Evolutionary conservation across 2,113 vertebrate genomes (phyloP).

Genomic region (Hydropotes inermis): DNA sequence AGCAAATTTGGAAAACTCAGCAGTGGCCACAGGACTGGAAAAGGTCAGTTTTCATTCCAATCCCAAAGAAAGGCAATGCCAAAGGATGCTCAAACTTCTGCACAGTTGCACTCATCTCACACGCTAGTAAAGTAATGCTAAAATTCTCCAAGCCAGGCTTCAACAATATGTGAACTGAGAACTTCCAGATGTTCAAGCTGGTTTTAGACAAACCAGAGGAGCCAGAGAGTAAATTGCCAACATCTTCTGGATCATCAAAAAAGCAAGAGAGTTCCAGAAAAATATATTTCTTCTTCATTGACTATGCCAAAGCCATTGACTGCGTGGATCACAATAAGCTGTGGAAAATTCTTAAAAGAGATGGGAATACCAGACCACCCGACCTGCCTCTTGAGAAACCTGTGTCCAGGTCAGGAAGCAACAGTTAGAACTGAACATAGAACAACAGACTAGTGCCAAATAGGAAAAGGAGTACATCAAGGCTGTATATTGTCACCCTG

Average conservation of each 20-base stretch:
- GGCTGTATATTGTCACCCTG: not conserved
- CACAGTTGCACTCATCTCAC: not conserved
- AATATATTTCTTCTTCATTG: not conserved
- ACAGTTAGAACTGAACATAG: not conserved
- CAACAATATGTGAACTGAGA: not conserved
- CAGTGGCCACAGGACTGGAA: not conserved
- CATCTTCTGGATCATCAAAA: not conserved
- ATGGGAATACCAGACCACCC: not conserved
- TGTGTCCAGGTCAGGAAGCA: not conserved
- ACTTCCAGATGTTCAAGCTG: not conserved
- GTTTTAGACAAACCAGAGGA: not conserved
- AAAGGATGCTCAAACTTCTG: not conserved
- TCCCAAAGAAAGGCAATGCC: not conserved
- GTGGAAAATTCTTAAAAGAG: not conserved
- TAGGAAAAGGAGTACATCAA: not conserved
- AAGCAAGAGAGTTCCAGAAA: not conserved
- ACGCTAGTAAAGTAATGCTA: not conserved
- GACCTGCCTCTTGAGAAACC: not conserved
- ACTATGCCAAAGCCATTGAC: not conserved
- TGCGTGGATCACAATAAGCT: not conserved
- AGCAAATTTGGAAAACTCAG: not conserved
- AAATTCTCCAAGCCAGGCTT: not conserved
- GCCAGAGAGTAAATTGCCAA: not conserved
- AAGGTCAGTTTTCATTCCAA: not conserved
- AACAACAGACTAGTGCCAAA: not conserved